phyloP scores from a whole-genome alignment of 2,113 vertebrate genomes.

The Vimba vimba region DNA sequence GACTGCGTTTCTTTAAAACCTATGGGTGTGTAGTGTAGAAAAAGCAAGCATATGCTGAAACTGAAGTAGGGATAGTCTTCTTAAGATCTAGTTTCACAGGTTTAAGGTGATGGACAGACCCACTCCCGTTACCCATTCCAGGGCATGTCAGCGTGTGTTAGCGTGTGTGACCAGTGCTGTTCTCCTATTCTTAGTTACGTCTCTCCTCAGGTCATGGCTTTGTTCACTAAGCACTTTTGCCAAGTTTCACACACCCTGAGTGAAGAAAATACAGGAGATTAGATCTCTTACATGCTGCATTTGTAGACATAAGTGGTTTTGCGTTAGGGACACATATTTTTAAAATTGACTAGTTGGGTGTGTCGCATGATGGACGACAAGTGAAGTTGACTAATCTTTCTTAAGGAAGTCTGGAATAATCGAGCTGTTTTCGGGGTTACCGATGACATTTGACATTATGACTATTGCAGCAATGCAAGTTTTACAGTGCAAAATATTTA shows the following conservation, averaged over 20 bases:
- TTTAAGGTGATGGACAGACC: conserved; percentile 39
- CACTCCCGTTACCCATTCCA: not conserved
- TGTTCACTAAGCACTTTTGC: conserved; percentile 19
- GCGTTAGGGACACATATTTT: not conserved
- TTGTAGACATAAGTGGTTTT: not conserved
- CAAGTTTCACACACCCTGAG: conserved; percentile 8
- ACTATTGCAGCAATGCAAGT: not conserved
- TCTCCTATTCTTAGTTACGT: conserved; percentile 41
- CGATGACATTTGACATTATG: not conserved
- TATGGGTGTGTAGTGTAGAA: not conserved
- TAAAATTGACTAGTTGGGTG: not conserved
- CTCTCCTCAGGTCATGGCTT: conserved; percentile 10
- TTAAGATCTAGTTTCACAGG: conserved; percentile 33
- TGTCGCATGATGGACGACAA: not conserved
- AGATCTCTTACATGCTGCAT: not conserved
- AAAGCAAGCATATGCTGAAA: conserved; percentile 27
- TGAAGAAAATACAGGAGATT: not conserved
- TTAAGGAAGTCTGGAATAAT: not conserved
- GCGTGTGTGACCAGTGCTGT: not conserved
- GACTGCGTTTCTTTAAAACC: not conserved
- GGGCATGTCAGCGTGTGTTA: not conserved
- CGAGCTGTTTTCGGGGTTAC: not conserved
- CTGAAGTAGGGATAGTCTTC: not conserved
- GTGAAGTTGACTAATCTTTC: not conserved
- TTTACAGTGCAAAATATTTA: not conserved